Evolutionary conservation across 2,888 invertebrate species (phyloP), one percentile per base, ranked within the genome.

Genomic region (Smittia sp.): DNA sequence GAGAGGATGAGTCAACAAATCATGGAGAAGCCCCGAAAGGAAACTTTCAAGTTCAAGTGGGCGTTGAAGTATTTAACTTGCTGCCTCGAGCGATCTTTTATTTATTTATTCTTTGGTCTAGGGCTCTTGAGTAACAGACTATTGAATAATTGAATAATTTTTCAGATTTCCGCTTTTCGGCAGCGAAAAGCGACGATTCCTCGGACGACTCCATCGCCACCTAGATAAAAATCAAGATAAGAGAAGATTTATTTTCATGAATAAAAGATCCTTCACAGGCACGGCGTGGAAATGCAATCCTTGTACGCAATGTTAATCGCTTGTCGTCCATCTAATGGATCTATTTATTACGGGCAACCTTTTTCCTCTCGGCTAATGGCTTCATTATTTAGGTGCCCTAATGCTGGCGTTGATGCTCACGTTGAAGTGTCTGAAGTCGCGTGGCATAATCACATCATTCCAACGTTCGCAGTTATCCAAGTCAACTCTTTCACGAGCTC

Each of bases 81-180:
- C 46, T 46, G 46, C 32, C 32, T 32, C 9, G 9, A 32, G 32
- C 32, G 32, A 32, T 32, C 9, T 32, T 32, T 32, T 32, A 6
- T 32, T 32, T 32, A 32, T 32, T 32, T 32, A 6, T 32, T 32
- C 32, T 32, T 32, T 3, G 32, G 46, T 46, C n/a, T 46, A 46
- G 15, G 2, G 6, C n/a, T 46, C 11, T 46, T 38, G 38, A 52
- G 52, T 52, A 15, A n/a, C 58, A 58, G 22, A 11, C 22, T 22
- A 58, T 58, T 18, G 58, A 58, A 58, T 58, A 58, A 58, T 58
- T 18, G 58, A 58, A 58, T 58, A 58, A 58, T 58, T 58, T 20
- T 58, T 20, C 15, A 20, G 18, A 46, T 11, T 46, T 46, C 46
- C n/a, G 6, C 46, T 46, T 13, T 46, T 46, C 46, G n/a, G n/a